A percentile compares a stretch with the other conserved stretches of the same genome.
Evolutionary conservation across 2,797 vertebrate genomes (phyloP).

Genomic region (Spinus pinus): DNA sequence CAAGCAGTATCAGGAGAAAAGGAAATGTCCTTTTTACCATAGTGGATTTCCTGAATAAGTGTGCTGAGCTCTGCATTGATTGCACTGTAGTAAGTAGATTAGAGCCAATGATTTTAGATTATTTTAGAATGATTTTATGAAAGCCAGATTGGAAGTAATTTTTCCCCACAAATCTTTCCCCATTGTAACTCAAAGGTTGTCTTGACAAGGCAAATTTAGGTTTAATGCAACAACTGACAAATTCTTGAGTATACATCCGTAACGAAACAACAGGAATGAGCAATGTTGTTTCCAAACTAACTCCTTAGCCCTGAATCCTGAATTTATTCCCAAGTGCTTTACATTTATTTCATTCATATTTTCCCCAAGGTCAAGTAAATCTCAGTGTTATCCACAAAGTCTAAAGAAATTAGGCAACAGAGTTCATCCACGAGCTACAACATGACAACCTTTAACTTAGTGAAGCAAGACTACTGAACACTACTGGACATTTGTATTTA

Average conservation of each 20-base stretch:
- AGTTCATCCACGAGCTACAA: neutral
- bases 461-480: conserved; percentile 27
- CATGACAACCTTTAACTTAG: conserved; percentile 13
- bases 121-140: neutral
- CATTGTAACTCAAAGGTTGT: neutral
- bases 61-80: neutral
- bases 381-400: neutral
- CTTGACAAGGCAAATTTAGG: neutral
- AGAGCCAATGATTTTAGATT: neutral
- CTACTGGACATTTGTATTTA: neutral
- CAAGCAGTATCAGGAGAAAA: neutral
- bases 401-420: conserved; percentile 16
- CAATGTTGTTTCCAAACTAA: neutral
- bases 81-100: neutral
- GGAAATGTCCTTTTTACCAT: neutral
- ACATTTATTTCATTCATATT: neutral
- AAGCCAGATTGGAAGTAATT: neutral
- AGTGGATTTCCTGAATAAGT: neutral
- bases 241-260: neutral
- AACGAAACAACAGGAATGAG: neutral
- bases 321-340: neutral
- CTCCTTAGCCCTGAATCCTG: neutral
- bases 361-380: conserved; percentile 27
- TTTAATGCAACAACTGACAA: neutral
- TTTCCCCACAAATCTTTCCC: neutral